Conservation (phyloP, 35 echinoderm and acorn worm genomes). For the Lytechinus pictus region DNA sequence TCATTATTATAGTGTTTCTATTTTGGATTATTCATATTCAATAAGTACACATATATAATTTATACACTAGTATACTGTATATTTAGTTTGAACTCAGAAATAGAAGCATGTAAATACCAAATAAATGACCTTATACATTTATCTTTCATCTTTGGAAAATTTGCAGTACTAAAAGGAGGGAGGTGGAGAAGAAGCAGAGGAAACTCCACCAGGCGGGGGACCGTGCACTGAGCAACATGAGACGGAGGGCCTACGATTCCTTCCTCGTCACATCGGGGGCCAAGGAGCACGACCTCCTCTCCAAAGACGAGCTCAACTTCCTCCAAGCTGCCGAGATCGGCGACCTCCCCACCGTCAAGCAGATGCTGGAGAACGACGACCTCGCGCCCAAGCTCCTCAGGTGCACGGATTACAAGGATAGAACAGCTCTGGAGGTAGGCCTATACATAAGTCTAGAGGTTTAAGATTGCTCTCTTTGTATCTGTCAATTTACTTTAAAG, state of each 20-base stretch:
- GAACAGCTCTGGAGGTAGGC: slow-evolving; percentile 77
- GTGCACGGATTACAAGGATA: slow-evolving; percentile 84
- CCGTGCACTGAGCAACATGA: slow-evolving; percentile 61
- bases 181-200: slow-evolving; percentile 24
- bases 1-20: too few relatives aligned
- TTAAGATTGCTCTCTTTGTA: too few relatives aligned
- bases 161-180: slow-evolving; percentile 6
- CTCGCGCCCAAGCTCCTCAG: slow-evolving; percentile 59
- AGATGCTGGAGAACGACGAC: slow-evolving; percentile 68
- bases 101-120: too few relatives aligned
- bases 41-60: too few relatives aligned
- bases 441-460: too few relatives aligned
- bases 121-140: too few relatives aligned
- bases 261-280: slow-evolving; percentile 57
- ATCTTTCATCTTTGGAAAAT: too few relatives aligned
- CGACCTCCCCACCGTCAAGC: slow-evolving; percentile 71
- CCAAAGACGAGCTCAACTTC: slow-evolving; percentile 66
- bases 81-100: too few relatives aligned
- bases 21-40: too few relatives aligned
- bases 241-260: slow-evolving; percentile 66
- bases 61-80: too few relatives aligned
- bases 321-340: slow-evolving; percentile 61
- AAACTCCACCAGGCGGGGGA: neutral
- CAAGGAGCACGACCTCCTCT: slow-evolving; percentile 62
- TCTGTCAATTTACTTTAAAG: too few relatives aligned